Conservation (phyloP, 2,888 invertebrate genomes). For the Caradrina clavipalpis region DNA sequence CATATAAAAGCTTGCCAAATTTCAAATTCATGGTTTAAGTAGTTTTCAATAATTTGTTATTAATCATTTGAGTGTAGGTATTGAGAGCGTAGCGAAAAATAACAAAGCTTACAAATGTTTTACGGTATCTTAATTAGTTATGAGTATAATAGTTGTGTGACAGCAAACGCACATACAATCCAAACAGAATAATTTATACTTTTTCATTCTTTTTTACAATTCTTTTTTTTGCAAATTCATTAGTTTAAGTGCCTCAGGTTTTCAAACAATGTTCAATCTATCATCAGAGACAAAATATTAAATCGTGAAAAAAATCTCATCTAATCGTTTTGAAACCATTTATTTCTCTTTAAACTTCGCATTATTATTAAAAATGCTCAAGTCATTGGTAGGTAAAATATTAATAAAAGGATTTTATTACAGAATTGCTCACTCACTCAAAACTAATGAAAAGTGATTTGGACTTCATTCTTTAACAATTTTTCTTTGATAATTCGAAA, state of each 20-base stretch:
- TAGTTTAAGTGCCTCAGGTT: no score
- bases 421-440: conserved; percentile 29
- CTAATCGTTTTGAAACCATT: not conserved
- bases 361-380: conserved; percentile 7
- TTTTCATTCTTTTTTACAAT: no score
- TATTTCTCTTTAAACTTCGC: not conserved
- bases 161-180: no score
- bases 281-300: not conserved
- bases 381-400: conserved; percentile 23
- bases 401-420: conserved; percentile 22
- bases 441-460: conserved; percentile 30
- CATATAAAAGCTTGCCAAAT: no score
- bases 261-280: not conserved
- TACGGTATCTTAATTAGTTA: no score
- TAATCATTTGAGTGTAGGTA: no score
- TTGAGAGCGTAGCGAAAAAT: no score
- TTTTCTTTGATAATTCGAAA: not conserved
- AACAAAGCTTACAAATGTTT: no score
- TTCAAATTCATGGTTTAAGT: no score
- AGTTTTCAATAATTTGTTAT: no score
- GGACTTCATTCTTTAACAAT: not conserved
- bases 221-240: not conserved
- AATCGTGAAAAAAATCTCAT: not conserved
- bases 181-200: no score
- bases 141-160: no score